Evolutionary conservation across 1,140 invertebrate genomes (phyloP), one percentile per base, ranked within the genome.

Genomic region (Pachyrhynchus sulphureomaculatus): DNA sequence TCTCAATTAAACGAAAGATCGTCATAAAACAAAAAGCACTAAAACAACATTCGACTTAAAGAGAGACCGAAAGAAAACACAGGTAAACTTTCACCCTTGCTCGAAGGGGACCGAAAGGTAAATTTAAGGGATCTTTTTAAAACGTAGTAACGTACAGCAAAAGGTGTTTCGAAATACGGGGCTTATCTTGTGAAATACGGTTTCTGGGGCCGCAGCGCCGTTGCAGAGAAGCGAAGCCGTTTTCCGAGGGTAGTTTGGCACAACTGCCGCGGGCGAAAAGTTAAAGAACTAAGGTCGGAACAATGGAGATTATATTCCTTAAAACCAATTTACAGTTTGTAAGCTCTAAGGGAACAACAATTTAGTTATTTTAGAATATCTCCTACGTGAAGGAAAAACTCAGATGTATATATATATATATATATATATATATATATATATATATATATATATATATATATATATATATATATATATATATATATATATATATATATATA

Each of bases 121-220:
- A 34, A 45, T 36, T 36, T 49, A 21, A 49, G 47, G 42, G 47
- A 12, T 6, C 10, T 8, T 23, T 41, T 65, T 53, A 26, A 29
- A 51, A 37, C 13, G 17, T 29, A n/a, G 48, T 34, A 37, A 34
- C 32, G 10, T 8, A 24, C 44, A 56, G 39, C 39, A 56, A n/a
- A n/a, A 56, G 53, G 53, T 56, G 53, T 56, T 56, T 56, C 53
- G 53, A 36, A 45, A 47, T 45, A 56, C 42, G 60, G 60, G 60
- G 64, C 59, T 63, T 66, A 65, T 65, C 64, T 62, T 17, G 44
- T 65, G 41, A 65, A 65, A 61, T 65, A 65, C 59, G 64, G 59
- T 53, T 62, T 59, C 37, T 29, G 37, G 41, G 62, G 39, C 24
- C 24, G 29, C 20, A 36, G 44, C 26, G 39, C 24, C 24, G 29